Evolutionary conservation across 2,888 invertebrate species (phyloP).

Genomic region (Ferrisia virgata): DNA sequence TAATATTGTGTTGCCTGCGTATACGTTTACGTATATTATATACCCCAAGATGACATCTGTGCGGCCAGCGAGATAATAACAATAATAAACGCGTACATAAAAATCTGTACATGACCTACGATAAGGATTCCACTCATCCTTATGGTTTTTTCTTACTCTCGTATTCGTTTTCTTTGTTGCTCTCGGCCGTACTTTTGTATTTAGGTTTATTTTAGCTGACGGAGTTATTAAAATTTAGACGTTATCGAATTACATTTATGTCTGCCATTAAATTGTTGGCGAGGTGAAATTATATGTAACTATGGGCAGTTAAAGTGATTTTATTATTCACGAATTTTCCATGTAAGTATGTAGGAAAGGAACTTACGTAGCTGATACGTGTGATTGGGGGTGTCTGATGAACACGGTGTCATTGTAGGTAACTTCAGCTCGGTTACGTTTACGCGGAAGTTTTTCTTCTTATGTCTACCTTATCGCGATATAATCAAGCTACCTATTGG

Average conservation of each 20-base stretch:
- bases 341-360: no score
- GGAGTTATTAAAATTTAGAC: not conserved
- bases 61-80: constrained; percentile 9
- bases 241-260: not conserved
- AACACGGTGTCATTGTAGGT: not conserved
- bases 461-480: no score
- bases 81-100: not conserved
- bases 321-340: constrained; percentile 6
- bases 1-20: not conserved
- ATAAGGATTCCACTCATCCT: constrained; percentile 2
- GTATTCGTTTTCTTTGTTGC: not conserved
- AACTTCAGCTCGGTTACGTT: not conserved
- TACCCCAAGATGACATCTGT: constrained; percentile 20
- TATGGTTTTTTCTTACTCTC: no score
- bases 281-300: not conserved
- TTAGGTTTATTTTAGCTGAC: not conserved
- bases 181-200: not conserved
- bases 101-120: not conserved
- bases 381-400: not conserved
- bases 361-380: no score
- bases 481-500: no score
- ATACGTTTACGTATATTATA: not conserved
- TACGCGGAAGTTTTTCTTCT: not conserved
- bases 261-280: not conserved
- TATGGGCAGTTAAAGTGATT: not conserved